These are phyloP conservation scores for Melieria omissa DNA, from an alignment of 2,888 invertebrate species.

Conservation along the genomic window DNA sequence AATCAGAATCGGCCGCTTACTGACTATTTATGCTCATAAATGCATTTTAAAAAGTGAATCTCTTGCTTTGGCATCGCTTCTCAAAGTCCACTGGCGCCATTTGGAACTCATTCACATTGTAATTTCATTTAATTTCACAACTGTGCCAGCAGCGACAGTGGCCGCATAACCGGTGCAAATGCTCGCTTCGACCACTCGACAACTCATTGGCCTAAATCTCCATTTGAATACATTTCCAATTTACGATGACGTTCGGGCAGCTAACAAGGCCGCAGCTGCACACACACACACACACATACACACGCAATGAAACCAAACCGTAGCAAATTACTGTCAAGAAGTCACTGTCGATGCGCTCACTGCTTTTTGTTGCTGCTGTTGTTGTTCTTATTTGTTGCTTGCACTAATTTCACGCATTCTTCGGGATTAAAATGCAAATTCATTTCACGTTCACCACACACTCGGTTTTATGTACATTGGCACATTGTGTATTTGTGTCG, in stretches of 20 bases:
- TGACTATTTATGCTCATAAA: too few relatives aligned
- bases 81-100: too few relatives aligned
- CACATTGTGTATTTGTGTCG: constrained; percentile 1
- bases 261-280: not conserved
- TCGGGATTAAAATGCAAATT: constrained; percentile 24
- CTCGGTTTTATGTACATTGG: not conserved
- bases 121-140: too few relatives aligned
- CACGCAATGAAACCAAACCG: not conserved
- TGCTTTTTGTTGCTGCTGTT: not conserved
- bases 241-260: constrained; percentile 16
- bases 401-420: constrained; percentile 31
- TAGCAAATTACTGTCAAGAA: constrained; percentile 12
- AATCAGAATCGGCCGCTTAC: too few relatives aligned
- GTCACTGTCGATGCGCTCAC: not conserved
- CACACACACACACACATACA: not conserved
- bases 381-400: constrained; percentile 1
- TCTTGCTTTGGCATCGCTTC: too few relatives aligned
- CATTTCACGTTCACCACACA: not conserved
- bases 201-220: constrained; percentile 24
- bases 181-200: constrained; percentile 2
- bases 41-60: too few relatives aligned
- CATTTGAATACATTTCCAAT: constrained; percentile 22
- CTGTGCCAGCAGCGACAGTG: not conserved
- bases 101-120: too few relatives aligned
- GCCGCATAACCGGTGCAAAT: not conserved